These are phyloP conservation scores for Erannis defoliaria DNA, from an alignment of 2,888 invertebrate species.

Conservation along the genomic window DNA sequence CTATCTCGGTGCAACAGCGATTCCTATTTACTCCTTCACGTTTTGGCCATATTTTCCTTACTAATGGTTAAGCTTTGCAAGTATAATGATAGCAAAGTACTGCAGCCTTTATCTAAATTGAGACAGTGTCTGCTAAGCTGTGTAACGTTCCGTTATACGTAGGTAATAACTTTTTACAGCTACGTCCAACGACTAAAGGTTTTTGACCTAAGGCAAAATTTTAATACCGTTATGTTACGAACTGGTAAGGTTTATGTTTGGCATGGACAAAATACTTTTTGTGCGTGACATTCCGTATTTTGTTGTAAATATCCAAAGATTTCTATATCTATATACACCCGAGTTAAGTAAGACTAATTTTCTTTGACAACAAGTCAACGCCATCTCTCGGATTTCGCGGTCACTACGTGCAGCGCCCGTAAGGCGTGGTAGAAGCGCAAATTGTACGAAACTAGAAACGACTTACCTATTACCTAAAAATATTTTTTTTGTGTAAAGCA, in stretches of 20 bases:
- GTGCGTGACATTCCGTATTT: background rate
- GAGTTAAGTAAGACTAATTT: no score
- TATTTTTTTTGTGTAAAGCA: no score
- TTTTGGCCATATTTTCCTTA: background rate
- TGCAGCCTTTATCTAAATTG: conserved; percentile 4
- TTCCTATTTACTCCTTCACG: background rate
- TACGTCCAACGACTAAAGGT: background rate
- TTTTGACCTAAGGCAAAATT: conserved; percentile 10
- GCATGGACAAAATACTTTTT: background rate
- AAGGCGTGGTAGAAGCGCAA: no score
- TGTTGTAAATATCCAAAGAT: no score
- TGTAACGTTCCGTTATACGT: conserved; percentile 1
- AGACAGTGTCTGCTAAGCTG: conserved; percentile 2
- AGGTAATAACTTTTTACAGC: conserved; percentile 6
- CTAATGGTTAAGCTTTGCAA: conserved; percentile 2
- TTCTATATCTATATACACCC: no score
- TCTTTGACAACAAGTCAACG: no score
- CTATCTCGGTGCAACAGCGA: background rate
- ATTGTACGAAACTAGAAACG: no score
- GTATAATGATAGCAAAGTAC: background rate
- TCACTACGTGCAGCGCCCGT: no score
- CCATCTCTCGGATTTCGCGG: no score
- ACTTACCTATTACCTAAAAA: no score
- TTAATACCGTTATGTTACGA: background rate
- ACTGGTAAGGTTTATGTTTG: background rate